These are phyloP conservation scores for Mythimna impura DNA, from an alignment of 2,888 invertebrate species.

Conservation along the genomic window DNA sequence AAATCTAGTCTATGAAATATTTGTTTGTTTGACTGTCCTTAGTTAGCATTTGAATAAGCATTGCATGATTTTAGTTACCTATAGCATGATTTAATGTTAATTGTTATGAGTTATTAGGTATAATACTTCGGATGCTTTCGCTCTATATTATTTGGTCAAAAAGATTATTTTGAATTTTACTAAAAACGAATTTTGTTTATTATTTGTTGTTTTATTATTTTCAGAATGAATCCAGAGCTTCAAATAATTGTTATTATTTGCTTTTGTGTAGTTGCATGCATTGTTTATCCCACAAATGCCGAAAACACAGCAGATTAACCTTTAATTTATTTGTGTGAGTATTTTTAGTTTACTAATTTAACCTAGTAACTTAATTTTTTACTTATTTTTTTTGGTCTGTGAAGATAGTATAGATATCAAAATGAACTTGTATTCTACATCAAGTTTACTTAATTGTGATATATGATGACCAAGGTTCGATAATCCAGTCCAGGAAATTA, in stretches of 20 bases:
- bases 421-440: background rate
- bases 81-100: constrained; percentile 31
- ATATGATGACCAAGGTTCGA: background rate
- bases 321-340: constrained; percentile 78
- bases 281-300: constrained; percentile 72
- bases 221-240: constrained; percentile 82
- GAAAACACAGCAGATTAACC: constrained; percentile 75
- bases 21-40: background rate
- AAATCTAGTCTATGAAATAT: background rate
- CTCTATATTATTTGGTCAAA: background rate
- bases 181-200: constrained; percentile 19
- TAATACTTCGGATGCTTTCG: background rate
- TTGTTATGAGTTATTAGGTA: background rate
- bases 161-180: background rate
- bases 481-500: too few relatives aligned
- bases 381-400: background rate
- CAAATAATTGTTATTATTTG: constrained; percentile 81
- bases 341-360: constrained; percentile 49
- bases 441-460: background rate
- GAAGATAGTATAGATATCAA: background rate
- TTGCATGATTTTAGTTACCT: constrained; percentile 44
- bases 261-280: constrained; percentile 88
- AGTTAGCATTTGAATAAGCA: constrained; percentile 13
- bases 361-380: constrained; percentile 12
- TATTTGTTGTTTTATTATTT: constrained; percentile 67